These are phyloP conservation scores for Hydriomena furcata DNA, from an alignment of 2,888 invertebrate genomes.

Conservation along the genomic window DNA sequence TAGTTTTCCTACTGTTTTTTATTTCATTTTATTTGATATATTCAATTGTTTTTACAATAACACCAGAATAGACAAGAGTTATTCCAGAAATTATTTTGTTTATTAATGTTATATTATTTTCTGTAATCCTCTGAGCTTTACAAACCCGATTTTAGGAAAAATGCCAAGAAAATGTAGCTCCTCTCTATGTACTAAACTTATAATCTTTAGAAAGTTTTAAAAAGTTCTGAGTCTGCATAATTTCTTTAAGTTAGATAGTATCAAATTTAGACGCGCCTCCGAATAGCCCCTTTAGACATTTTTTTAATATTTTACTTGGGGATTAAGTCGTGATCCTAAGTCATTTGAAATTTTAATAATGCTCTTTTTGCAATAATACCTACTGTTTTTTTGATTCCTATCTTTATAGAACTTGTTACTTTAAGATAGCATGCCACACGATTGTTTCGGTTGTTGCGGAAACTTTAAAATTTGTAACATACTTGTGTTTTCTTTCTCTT, in stretches of 20 bases:
- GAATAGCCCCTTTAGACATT: no score
- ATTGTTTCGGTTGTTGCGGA: no score
- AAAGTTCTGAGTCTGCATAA: constrained; percentile 27
- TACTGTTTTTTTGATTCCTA: no score
- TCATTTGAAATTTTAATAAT: not conserved
- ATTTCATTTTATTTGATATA: not conserved
- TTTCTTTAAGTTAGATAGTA: not conserved
- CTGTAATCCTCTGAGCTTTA: constrained; percentile 59
- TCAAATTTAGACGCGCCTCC: no score
- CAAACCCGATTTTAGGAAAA: constrained; percentile 65
- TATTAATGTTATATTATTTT: constrained; percentile 38
- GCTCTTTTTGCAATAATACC: not conserved
- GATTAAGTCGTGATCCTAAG: no score
- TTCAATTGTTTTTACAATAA: constrained; percentile 20
- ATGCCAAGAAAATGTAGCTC: constrained; percentile 49
- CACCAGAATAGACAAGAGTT: constrained; percentile 26
- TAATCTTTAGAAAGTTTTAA: constrained; percentile 9
- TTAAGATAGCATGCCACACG: not conserved
- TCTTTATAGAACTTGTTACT: no score
- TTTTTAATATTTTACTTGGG: no score
- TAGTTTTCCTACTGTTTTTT: no score
- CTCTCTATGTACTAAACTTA: constrained; percentile 17
- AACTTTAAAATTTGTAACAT: not conserved
- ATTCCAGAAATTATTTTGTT: constrained; percentile 35
- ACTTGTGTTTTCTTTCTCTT: not conserved